Base-by-base conservation (phyloP, 2,888 invertebrate genomes). In the Alsophila aescularia region DNA sequence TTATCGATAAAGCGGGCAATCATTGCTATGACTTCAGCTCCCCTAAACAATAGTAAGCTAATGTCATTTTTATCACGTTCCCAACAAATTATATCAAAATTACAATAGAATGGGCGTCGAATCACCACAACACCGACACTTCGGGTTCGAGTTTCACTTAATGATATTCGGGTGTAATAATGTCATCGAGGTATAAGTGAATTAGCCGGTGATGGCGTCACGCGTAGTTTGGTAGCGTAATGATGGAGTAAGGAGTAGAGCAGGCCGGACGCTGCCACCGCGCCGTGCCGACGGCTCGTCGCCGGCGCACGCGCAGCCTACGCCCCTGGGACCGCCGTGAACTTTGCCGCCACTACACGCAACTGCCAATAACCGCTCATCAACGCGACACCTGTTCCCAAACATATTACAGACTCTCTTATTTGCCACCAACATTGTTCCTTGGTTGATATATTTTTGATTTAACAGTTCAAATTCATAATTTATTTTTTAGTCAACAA, bases 121-220 rank as follows among this genome's bases (percentile, higher is more conserved):
- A 77, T 73, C 72, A 76, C 69, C 69, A 66, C 64, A 67, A 66
- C 66, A 73, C 74, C 70, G 73, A 73, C 69, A 31, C 37, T 35
- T 37, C 24, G 34, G 67, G 72, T 68, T 73, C 67, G 58, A 58
- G 60, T 62, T 61, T 63, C 66, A 66, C 41, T 63, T 64, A 70
- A 72, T 73, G 77, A 75, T 79, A 81, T 79, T 78, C 73, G 70
- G 70, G 70, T 73, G 59, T 80, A 79, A 82, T 83, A 77, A 81
- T 80, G 81, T 82, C 80, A 76, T 79, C 78, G 72, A 69, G 60
- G 75, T 76, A 44, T 47, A 78, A 80, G 72, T 79, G 77, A 79
- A 79, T 81, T 77, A 78, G 72, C 70, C 62, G 64, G 62, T 75
- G 80, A 73, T 77, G 72, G 66, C 75, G 82, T 83, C 82, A 83